Conservation (phyloP, 2,888 invertebrate genomes). For the Leucophenga montana region DNA sequence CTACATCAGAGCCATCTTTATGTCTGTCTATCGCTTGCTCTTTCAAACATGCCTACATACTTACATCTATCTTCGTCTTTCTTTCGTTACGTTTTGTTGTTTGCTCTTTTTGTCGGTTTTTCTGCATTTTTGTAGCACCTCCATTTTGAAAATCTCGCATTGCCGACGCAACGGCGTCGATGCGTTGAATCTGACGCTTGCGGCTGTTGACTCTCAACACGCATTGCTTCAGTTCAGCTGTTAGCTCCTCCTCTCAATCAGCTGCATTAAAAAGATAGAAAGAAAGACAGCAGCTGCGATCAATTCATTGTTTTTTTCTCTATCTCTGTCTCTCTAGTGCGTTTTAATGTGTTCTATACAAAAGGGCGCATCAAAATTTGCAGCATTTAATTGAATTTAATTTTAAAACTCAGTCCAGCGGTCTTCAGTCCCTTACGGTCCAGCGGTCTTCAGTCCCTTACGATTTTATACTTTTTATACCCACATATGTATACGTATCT, state of each 20-base stretch:
- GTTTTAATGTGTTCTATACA: not conserved
- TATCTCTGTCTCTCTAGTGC: not conserved
- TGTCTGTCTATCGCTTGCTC: not conserved
- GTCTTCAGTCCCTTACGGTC: not conserved
- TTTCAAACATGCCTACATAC: conserved; percentile 17
- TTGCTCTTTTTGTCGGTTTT: conserved; percentile 12
- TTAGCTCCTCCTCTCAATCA: conserved; percentile 22
- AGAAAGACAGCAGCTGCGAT: conserved; percentile 7
- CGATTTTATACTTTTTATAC: not conserved
- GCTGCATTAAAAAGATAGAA: not conserved
- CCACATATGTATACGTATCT: too few species aligned
- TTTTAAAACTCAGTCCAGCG: conserved; percentile 65
- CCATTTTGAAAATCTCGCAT: conserved; percentile 70
- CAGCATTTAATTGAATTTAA: conserved; percentile 57
- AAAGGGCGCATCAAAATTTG: conserved; percentile 5
- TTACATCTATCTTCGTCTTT: conserved; percentile 1
- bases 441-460: conserved; percentile 31
- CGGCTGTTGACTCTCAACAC: conserved; percentile 56
- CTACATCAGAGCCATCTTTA: conserved; percentile 22
- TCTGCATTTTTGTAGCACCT: conserved; percentile 50
- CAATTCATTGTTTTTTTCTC: conserved; percentile 14
- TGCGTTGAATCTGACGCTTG: conserved; percentile 56
- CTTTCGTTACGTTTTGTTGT: conserved; percentile 7
- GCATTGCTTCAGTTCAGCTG: conserved; percentile 53
- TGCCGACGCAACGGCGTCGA: conserved; percentile 39